These are phyloP conservation scores for Encarsia formosa DNA, from an alignment of 2,888 invertebrate species.

Conservation along the genomic window DNA sequence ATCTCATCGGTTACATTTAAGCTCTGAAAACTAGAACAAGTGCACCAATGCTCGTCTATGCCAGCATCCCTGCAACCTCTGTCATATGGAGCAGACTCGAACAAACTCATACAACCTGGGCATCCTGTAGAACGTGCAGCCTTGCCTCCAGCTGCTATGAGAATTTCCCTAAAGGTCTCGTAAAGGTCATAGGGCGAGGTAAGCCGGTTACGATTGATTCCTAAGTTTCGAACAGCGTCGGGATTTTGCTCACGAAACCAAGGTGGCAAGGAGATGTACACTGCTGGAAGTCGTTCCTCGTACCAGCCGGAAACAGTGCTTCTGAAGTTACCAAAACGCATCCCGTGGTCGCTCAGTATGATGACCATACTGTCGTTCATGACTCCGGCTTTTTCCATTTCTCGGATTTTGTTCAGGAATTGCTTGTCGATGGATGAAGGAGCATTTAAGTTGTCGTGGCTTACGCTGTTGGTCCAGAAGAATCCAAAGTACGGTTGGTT, in stretches of 20 bases:
- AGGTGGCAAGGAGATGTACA: conserved; percentile 66
- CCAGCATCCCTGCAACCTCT: conserved; percentile 67
- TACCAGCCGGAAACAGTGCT: conserved; percentile 68
- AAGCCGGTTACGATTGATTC: conserved; percentile 62
- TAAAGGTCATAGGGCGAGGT: conserved; percentile 74
- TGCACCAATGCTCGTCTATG: conserved; percentile 73
- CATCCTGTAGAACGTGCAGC: conserved; percentile 56
- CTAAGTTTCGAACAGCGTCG: conserved; percentile 56
- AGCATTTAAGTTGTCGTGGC: conserved; percentile 66
- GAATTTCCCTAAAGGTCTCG: conserved; percentile 65
- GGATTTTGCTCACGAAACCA: conserved; percentile 58
- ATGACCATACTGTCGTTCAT: conserved; percentile 65
- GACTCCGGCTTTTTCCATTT: conserved; percentile 59
- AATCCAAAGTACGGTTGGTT: conserved; percentile 66
- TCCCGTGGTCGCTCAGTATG: conserved; percentile 76
- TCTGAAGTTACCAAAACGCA: conserved; percentile 70
- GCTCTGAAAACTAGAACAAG: conserved; percentile 62
- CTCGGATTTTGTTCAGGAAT: conserved; percentile 58
- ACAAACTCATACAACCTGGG: conserved; percentile 63
- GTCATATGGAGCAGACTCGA: conserved; percentile 57
- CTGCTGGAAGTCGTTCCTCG: conserved; percentile 72
- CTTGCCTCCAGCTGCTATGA: conserved; percentile 55
- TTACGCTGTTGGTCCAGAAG: conserved; percentile 76
- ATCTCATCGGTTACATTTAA: conserved; percentile 52
- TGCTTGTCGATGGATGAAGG: conserved; percentile 65